Base-by-base conservation (phyloP, 2,797 vertebrate species). In the Hoplostethus mediterraneus region DNA sequence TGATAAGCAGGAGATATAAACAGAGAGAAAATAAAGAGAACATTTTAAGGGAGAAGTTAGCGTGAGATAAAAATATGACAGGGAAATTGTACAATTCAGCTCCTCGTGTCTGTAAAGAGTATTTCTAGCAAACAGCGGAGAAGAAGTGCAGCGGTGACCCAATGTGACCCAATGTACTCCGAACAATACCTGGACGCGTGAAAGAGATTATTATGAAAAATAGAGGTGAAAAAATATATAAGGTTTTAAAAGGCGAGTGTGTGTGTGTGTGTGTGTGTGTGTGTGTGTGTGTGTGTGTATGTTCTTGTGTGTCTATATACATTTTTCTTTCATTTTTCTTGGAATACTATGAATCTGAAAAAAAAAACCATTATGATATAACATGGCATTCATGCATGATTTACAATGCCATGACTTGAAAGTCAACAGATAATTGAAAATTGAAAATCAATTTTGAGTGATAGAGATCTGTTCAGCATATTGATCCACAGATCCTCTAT, bases 381-480 rank as follows among this genome's bases (percentile, higher is more conserved):
- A 33, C 6, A 33, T 33, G 33, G 4, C 21, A 21, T 21, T 21
- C 21, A 21, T 21, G 21, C 21, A 21, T 21, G 21, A 21, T 21
- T 21, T 21, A 51, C 28, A 2, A 49, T 44, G 52, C 17, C 0
- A 42, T 21, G 33, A 33, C 25, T 16, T 21, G 21, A 21, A 21
- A 21, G 21, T 21, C 21, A 21, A 21, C 21, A 21, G 21, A 21
- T 1, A 21, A 21, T 21, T 21, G 21, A 21, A 21, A 21, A 0
- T 6, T 33, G 12, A 33, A 63, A 51, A 69, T 76, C 16, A 2
- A 66, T 68, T 73, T 25, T 56, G 30, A 70, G 31, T 51, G 8
- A 33, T 54, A 30, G 31, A 67, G 40, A 48, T 4, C 1, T 4
- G 4, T 36, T 17, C 28, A 53, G 14, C 3, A 13, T 49, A 44